Evolutionary conservation across 2,113 vertebrate genomes (phyloP).

Genomic region (Oncorhynchus tshawytscha): DNA sequence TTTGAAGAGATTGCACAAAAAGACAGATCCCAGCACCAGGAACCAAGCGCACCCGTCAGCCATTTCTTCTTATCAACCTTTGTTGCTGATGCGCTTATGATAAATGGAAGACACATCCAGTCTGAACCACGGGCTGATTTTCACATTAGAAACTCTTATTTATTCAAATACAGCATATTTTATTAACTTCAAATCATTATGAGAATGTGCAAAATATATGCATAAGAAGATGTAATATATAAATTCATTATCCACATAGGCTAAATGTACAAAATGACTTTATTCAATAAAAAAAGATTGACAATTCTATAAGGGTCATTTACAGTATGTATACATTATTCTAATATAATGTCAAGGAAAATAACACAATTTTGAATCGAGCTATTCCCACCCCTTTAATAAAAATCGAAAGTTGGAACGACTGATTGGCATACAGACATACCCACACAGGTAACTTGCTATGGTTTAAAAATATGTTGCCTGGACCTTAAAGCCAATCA

Average conservation of each 20-base stretch:
- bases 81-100: neutral
- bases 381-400: neutral
- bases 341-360: neutral
- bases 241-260: no score
- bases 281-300: neutral
- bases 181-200: no score
- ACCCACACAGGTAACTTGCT: constrained; percentile 77
- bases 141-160: no score
- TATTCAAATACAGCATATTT: neutral
- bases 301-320: neutral
- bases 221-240: no score
- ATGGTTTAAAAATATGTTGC: constrained; percentile 75
- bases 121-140: no score
- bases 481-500: constrained; percentile 67
- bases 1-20: constrained; percentile 72
- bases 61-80: constrained; percentile 63
- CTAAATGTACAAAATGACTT: neutral
- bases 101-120: neutral
- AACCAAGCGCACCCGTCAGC: constrained; percentile 68
- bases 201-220: no score
- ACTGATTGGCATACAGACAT: constrained; percentile 68
- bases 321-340: neutral
- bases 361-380: neutral
- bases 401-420: neutral
- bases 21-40: constrained; percentile 69